phyloP scores from a whole-genome alignment of 2,888 invertebrate genomes.

The Erebia aethiops region DNA sequence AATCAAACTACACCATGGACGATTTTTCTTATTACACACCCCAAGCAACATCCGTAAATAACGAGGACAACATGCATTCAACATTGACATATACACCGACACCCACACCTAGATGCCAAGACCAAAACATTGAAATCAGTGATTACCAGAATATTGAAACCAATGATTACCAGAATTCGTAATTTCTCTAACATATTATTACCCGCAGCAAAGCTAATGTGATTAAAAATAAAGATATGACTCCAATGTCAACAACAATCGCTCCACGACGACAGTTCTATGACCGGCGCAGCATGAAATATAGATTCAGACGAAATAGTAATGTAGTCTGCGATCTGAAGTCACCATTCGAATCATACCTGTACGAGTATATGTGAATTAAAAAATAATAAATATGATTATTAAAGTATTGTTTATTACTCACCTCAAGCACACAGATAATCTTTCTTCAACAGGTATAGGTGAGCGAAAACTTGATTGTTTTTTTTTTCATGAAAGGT shows the following conservation, averaged over 20 bases:
- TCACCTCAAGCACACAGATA: neutral
- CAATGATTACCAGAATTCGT: neutral
- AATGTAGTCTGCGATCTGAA: neutral
- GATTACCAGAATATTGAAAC: constrained; percentile 1
- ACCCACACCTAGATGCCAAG: neutral
- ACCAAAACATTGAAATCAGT: neutral
- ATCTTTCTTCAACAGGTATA: neutral
- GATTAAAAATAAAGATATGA: neutral
- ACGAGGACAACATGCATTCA: neutral
- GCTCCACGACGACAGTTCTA: constrained; percentile 1
- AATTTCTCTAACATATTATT: neutral
- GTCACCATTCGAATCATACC: constrained; percentile 1
- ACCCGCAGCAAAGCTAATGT: neutral
- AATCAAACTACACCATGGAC: neutral
- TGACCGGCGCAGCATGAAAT: constrained; percentile 1
- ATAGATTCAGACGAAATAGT: neutral
- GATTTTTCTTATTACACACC: constrained; percentile 1
- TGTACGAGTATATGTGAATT: neutral
- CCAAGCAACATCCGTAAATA: neutral
- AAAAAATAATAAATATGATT: no score
- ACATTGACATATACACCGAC: neutral
- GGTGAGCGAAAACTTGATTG: neutral
- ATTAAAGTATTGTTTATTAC: no score
- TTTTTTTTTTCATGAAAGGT: no score
- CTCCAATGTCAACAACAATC: neutral